Evolutionary conservation across 2,888 invertebrate species (phyloP), one percentile per base, ranked within the genome.

Genomic region (Koerneria pararmatus): DNA sequence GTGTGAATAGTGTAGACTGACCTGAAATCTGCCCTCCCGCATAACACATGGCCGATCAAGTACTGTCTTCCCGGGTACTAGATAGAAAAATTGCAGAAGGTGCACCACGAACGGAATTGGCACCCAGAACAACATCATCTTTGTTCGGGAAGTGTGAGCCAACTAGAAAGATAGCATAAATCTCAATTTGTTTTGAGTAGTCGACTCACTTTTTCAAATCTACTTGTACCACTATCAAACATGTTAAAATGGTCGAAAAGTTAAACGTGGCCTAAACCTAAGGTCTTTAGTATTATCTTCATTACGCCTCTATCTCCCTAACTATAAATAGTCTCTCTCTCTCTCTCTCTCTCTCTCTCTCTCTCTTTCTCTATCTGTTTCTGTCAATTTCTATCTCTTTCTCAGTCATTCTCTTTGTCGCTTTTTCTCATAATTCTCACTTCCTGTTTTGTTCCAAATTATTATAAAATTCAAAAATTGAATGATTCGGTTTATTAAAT

Each of bases 21-120:
- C 75, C 71, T 75, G 74, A 31, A 76, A 41, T 11, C 32, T 57
- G 19, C 71, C 75, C 22, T 65, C 66, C 11, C 59, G 56, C 27
- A 72, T 67, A 5, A 60, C 62, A 59, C 75, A 75, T 48, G 22
- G n/a, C 49, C 61, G 27, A 2, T 46, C 31, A 2, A 6, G 19
- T 22, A 37, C 24, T 35, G 37, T 29, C 8, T 61, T 53, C 34
- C 58, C 69, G 22, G 77, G 77, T 29, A 74, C 73, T 24, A 82
- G 68, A 11, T 69, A 72, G 66, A 75, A 66, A 67, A 82, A 80
- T 57, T 82, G 81, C 48, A 77, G 71, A 11, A 80, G 69, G 56
- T 82, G 80, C 4, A 82, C 71, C 19, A 82, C 59, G 65, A 82
- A 78, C 4, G 82, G 82, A 37, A 81, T 74, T 3, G 81, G 81